Percentiles rank a stretch among this genome's conserved stretches.
Evolutionary conservation across 1,140 invertebrate genomes (phyloP).

Genomic region (Riptortus pedestris): DNA sequence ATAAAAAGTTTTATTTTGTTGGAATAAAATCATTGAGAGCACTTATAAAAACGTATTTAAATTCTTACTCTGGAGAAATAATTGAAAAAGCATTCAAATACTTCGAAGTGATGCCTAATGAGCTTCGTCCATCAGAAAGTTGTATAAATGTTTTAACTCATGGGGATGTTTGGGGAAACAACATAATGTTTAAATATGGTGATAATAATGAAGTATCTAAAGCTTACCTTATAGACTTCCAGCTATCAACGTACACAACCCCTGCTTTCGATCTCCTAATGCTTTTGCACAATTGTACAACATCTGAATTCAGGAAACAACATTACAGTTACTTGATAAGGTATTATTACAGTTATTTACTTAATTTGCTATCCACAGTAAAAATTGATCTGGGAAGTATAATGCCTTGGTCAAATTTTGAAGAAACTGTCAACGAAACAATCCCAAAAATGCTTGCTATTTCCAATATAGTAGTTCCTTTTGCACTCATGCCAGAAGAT

Average conservation of each 20-base stretch:
- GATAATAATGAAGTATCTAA: neutral
- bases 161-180: conserved; percentile 21
- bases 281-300: conserved; percentile 1
- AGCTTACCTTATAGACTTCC: conserved; percentile 13
- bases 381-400: neutral
- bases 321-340: neutral
- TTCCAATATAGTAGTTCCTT: conserved; percentile 5
- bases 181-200: conserved; percentile 22
- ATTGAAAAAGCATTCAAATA: neutral
- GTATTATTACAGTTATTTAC: neutral
- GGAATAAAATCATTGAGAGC: conserved; percentile 2
- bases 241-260: conserved; percentile 7
- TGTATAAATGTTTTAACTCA: conserved; percentile 16
- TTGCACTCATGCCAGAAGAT: conserved; percentile 8
- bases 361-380: neutral
- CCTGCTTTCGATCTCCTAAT: conserved; percentile 17
- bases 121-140: neutral
- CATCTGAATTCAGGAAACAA: neutral
- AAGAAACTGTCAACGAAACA: neutral
- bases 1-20: neutral
- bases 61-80: neutral
- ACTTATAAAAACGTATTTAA: conserved; percentile 1
- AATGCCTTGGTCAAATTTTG: conserved; percentile 11
- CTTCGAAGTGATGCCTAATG: neutral
- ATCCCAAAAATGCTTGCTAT: conserved; percentile 10